Evolutionary conservation across 2,888 invertebrate species (phyloP), one percentile per base, ranked within the genome.

Genomic region (Thelaira solivaga): DNA sequence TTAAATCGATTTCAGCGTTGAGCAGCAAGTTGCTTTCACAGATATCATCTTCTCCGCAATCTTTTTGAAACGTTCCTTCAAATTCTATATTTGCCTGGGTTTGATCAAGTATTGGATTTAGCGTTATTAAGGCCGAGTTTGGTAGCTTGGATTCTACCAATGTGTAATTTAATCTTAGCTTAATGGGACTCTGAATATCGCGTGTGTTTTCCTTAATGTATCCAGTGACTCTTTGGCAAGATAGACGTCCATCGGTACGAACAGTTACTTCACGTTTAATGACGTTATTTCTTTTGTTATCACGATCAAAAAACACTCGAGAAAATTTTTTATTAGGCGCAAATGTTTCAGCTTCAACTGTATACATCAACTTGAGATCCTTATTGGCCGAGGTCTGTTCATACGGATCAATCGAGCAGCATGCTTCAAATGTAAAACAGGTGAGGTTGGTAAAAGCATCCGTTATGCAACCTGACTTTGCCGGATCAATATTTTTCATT

Each of bases 141-240:
- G 95, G 94, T 4, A 96, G 87, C 0, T 90, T 87, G 0, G 94
- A 93, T 61, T 93, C 92, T 7, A 94, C 92, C 61, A 98, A 90
- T 5, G 93, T 93, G 86, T 97, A 98, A 65, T 94, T 95, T 13
- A 98, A 90, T 82, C 93, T 93, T 86, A 97, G 96, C 18, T 93
- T 93, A 61, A 97, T 94, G 0, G 97, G 95, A 6, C 95, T 94
- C 85, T 97, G 94, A 82, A 97, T 97, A 87, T 97, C 97, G 69
- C 94, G 91, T 0, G 95, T 95, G 82, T 94, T 95, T 83, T 96
- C 95, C 88, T 95, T 95, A 39, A 97, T 91, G 87, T 96, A 96
- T n/a, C 95, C 95, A 1, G 93, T 92, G 85, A 96, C 95, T 75
- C 91, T 90, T 77, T 93, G 93, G 83, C 97, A 97, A 78, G 93